phyloP scores from a whole-genome alignment of 2,797 vertebrate species.

The Sternotherus odoratus region DNA sequence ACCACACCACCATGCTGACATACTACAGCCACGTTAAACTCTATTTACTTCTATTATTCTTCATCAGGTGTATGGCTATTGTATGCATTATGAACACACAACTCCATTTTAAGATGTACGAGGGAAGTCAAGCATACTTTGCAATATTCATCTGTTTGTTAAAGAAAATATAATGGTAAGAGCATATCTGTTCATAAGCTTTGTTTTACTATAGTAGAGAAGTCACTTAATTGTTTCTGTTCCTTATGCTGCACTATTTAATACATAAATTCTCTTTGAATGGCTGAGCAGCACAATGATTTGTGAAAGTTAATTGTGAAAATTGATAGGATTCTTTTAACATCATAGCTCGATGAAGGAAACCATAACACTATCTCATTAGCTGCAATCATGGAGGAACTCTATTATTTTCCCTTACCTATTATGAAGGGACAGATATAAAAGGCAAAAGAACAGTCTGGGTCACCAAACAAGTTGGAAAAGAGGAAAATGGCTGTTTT shows the following conservation, averaged over 20 bases:
- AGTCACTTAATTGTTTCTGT: background rate
- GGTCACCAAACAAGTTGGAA: background rate
- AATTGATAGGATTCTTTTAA: slow-evolving; percentile 19
- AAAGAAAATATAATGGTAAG: background rate
- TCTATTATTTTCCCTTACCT: background rate
- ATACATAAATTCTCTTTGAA: slow-evolving; percentile 1
- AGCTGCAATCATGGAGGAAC: background rate
- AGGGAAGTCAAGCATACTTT: background rate
- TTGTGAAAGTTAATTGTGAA: slow-evolving; percentile 48
- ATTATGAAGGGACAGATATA: slow-evolving; percentile 43
- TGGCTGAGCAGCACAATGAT: background rate
- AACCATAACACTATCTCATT: background rate
- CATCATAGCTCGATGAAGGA: background rate
- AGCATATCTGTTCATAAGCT: background rate
- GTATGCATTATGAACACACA: background rate
- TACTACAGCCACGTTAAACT: background rate
- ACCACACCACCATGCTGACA: background rate
- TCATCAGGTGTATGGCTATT: background rate
- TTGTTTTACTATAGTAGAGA: slow-evolving; percentile 23
- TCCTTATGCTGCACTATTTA: slow-evolving; percentile 25
- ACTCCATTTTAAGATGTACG: background rate
- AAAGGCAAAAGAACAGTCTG: slow-evolving; percentile 12
- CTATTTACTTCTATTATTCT: background rate
- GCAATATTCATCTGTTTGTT: background rate
- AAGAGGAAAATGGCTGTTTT: slow-evolving; percentile 28